Evolutionary conservation across 2,797 vertebrate species (phyloP), one percentile per base, ranked within the genome.

Genomic region (Muscicapa striata): DNA sequence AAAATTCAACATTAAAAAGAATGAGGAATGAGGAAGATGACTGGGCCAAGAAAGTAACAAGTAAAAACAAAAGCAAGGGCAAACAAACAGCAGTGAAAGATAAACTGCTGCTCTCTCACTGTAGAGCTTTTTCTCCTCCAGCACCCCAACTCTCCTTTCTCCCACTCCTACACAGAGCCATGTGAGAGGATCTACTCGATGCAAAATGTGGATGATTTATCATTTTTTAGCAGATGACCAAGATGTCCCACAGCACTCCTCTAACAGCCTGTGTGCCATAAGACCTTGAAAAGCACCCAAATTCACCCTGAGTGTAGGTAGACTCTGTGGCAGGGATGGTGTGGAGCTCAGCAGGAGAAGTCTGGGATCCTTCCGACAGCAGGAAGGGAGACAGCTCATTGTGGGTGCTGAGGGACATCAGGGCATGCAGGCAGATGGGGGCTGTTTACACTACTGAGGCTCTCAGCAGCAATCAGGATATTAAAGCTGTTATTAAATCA

Each of bases 401-500:
- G 1, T 3, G 4, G 81, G 62, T 11, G 0, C 61, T 2, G 0
- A 46, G 5, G 4, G 86, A 80, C 73, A 73, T 11, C 30, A 16
- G 76, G 86, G 52, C 91, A 92, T 2, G 11, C 4, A 86, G 92
- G 77, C 92, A 92, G 89, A 94, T 46, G 94, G 92, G 68, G 29
- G 41, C 69, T 87, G 84, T 66, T 93, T 84, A 92, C 72, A 23
- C 70, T 29, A 16, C 46, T 2, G 9, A 79, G 84, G 69, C 27
- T 66, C 80, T 84, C 80, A 52, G 88, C 70, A 94, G 89, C 73
- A 57, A 66, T 45, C 82, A 52, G 89, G 83, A 94, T 8, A 87
- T 88, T 95, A 73, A 91, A 89, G 83, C 94, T 85, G 80, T 84
- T 94, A 95, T 88, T 95, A 95, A 95, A 90, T 55, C 76, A 88